Conservation (phyloP, 2,113 vertebrate genomes). For the Nothobranchius furzeri region DNA sequence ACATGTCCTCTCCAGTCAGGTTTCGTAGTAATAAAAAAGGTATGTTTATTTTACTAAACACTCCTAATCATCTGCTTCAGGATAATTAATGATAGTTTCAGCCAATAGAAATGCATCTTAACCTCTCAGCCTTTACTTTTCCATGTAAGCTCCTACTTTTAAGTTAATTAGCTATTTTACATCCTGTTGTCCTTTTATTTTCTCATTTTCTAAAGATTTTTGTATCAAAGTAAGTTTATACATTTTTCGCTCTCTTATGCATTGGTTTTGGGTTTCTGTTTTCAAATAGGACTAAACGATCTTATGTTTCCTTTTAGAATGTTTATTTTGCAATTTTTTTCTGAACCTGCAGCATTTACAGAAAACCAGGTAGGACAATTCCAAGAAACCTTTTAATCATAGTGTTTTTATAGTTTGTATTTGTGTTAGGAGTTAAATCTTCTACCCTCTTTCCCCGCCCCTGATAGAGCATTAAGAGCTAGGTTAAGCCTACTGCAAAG, state of each 20-base stretch:
- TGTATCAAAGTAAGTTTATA: no score
- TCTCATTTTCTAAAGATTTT: no score
- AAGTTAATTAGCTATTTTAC: background rate
- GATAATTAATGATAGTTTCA: background rate
- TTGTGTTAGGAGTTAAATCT: conserved; percentile 54
- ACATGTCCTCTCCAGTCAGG: conserved; percentile 70
- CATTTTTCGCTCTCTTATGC: background rate
- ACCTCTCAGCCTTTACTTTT: no score
- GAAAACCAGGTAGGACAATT: conserved; percentile 64
- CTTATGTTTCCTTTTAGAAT: background rate
- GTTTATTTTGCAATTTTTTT: background rate
- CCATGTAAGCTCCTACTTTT: background rate
- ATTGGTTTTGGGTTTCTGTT: background rate
- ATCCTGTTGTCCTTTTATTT: background rate
- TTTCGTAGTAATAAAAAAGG: conserved; percentile 59
- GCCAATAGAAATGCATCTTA: background rate
- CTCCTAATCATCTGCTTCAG: background rate
- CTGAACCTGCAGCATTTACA: conserved; percentile 49
- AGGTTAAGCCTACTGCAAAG: conserved; percentile 67
- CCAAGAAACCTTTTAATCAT: conserved; percentile 19
- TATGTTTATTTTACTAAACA: conserved; percentile 13
- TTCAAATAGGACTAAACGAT: background rate
- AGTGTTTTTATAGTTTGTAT: conserved; percentile 31
- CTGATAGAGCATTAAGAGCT: conserved; percentile 48
- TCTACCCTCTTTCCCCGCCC: conserved; percentile 47